Base-by-base conservation (phyloP, 2,888 invertebrate genomes). In the Nemoura dubitans region DNA sequence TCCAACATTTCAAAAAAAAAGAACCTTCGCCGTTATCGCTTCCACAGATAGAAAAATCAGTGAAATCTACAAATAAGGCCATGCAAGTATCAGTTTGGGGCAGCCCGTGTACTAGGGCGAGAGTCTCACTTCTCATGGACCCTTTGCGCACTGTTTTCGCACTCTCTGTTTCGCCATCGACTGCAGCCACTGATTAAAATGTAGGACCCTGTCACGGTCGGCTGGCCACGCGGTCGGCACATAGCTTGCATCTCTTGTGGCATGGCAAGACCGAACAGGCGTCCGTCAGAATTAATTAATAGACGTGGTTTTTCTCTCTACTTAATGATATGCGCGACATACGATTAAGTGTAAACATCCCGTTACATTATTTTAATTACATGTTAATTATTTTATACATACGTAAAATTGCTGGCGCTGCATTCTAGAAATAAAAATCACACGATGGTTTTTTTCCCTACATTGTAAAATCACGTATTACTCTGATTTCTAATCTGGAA, bases 341-440 rank as follows among this genome's bases (percentile, higher is more conserved):
- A 59, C 3, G 59, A 59, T 59, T 59, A 59, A 59, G 59, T 59
- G 59, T 59, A 59, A 59, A 59, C 59, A 59, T 59, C 59, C 59
- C 59, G 59, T 59, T 59, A 59, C 59, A 21, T 59, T 59, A 59
- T 59, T 59, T 59, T 59, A 59, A 59, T 59, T 59, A 59, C 59
- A 59, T 59, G 59, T 59, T 21, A 10, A 59, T 59, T 59, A 59
- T 7, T 59, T 59, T 59, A 21, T 21, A 59, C n/a, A n/a, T n/a
- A n/a, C n/a, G n/a, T 59, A 21, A 59, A 59, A 59, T 59, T 21
- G 16, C 14, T 59, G 21, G 59, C 59, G 59, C 59, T 59, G 59
- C 59, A 59, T 59, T 59, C 59, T 59, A 14, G 59, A 59, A 59
- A 59, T 59, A 59, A 59, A 59, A 59, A 59, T 59, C 59, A 59